Base-by-base conservation (phyloP, 1,140 invertebrate species). In the Tribolium madens region DNA sequence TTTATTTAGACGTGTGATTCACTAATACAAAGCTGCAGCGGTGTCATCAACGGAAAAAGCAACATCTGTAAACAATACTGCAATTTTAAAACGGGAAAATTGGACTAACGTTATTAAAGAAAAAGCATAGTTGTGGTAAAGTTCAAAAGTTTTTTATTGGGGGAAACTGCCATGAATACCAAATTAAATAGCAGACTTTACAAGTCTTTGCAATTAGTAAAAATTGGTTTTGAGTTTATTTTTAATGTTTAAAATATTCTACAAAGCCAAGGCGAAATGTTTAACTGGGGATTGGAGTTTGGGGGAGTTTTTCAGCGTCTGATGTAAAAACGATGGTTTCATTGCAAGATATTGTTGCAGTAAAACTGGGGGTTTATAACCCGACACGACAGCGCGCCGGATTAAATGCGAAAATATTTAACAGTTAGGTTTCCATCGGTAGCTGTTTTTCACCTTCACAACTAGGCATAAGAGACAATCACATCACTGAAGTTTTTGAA, bases 331-430 rank as follows among this genome's bases (percentile, higher is more conserved):
- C 21, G 21, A 26, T 26, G 21, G 3, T 50, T 14, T 17, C 48
- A 14, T 31, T 7, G 52, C 9, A 64, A 64, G 21, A 33, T 9
- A 64, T 64, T 64, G 57, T 57, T 57, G 52, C 52, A 18, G 18
- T 57, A 57, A 57, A 57, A 9, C 18, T n/a, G 14, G 17, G 9
- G 17, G 13, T 57, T 57, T 57, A 57, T 57, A 57, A 64, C 26
- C 57, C n/a, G 14, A 3, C 57, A 18, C 57, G 21, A 31, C 10
- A 12, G 57, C 26, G 12, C 53, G 10, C 26, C 1, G 57, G 57
- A 57, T 57, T 57, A 57, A 57, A 57, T 57, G 52, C 18, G 52
- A 57, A 53, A 64, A 33, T 64, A 64, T 64, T 64, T 64, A 64
- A 64, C 57, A 64, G 6, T 5, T 21, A 33, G 57, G n/a, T 64